Evolutionary conservation across 2,888 invertebrate genomes (phyloP).

Genomic region (Acanthosepion lycidas): DNA sequence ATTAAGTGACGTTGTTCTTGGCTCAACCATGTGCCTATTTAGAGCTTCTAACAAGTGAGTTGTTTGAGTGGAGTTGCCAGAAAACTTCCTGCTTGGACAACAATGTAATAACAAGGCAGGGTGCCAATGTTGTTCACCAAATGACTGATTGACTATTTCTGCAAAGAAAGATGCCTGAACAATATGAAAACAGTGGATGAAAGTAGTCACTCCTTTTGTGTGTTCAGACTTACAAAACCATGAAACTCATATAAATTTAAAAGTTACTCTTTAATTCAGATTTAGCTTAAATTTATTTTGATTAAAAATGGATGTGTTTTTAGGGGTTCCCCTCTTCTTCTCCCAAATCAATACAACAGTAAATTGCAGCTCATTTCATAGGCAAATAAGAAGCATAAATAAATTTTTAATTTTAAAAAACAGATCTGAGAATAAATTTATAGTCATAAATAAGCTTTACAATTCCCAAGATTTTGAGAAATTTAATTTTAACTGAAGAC

Average conservation of each 20-base stretch:
- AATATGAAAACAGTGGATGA: neutral
- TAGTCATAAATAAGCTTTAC: too few species aligned
- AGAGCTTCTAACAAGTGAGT: neutral
- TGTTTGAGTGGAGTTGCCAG: neutral
- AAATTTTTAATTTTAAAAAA: too few species aligned
- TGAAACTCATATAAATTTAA: neutral
- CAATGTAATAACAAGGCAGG: neutral
- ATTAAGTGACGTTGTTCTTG: neutral
- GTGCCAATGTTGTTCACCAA: neutral
- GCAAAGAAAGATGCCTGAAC: neutral
- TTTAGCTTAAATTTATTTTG: neutral
- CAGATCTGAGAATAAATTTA: too few species aligned
- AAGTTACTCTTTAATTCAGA: neutral
- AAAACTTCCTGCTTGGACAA: slow-evolving; percentile 33
- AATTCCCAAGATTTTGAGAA: too few species aligned
- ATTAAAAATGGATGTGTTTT: neutral
- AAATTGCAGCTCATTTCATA: too few species aligned
- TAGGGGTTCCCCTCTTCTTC: too few species aligned
- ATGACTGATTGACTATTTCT: neutral
- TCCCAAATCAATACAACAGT: too few species aligned
- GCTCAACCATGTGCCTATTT: neutral
- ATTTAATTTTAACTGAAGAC: too few species aligned
- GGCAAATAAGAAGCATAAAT: too few species aligned
- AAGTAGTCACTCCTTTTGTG: neutral
- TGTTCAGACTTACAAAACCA: neutral